phyloP scores from a whole-genome alignment of 2,113 vertebrate genomes.

The Oreochromis niloticus region DNA sequence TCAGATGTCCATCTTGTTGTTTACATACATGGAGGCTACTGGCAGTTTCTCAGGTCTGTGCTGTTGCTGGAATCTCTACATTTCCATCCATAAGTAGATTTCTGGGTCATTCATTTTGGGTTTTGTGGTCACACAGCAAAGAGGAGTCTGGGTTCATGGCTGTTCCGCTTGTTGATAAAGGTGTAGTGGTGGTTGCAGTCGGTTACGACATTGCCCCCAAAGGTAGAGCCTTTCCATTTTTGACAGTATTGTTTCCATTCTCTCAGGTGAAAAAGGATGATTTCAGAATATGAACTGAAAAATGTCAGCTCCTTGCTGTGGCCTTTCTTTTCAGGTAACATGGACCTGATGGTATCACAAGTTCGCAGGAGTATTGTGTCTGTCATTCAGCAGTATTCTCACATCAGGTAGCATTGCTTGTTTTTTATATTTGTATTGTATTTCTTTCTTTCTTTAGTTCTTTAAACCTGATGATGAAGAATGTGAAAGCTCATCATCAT shows the following conservation, averaged over 20 bases:
- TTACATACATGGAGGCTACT: slow-evolving; percentile 91
- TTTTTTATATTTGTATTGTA: not conserved
- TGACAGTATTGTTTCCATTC: accelerated
- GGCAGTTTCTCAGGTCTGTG: slow-evolving; percentile 86
- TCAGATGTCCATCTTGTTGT: slow-evolving; percentile 79
- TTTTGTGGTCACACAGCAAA: slow-evolving; percentile 74
- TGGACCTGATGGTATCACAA: slow-evolving; percentile 90
- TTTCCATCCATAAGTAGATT: not conserved
- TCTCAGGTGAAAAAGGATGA: not conserved
- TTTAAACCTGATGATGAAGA: not conserved
- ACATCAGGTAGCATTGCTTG: slow-evolving; percentile 69
- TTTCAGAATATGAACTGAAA: not conserved
- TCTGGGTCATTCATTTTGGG: not conserved
- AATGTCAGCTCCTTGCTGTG: not conserved
- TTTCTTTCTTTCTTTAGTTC: not conserved
- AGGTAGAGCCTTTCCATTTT: slow-evolving; percentile 66
- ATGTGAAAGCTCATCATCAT: not conserved
- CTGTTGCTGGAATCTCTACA: not conserved
- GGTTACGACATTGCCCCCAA: slow-evolving; percentile 83
- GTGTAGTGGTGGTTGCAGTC: slow-evolving; percentile 78
- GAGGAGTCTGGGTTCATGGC: slow-evolving; percentile 87
- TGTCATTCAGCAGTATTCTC: slow-evolving; percentile 71
- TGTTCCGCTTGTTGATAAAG: slow-evolving; percentile 69
- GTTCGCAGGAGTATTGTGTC: slow-evolving; percentile 78
- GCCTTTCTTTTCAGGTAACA: slow-evolving; percentile 70